phyloP scores from a whole-genome alignment of 1,140 invertebrate genomes.

The Spodoptera litura region DNA sequence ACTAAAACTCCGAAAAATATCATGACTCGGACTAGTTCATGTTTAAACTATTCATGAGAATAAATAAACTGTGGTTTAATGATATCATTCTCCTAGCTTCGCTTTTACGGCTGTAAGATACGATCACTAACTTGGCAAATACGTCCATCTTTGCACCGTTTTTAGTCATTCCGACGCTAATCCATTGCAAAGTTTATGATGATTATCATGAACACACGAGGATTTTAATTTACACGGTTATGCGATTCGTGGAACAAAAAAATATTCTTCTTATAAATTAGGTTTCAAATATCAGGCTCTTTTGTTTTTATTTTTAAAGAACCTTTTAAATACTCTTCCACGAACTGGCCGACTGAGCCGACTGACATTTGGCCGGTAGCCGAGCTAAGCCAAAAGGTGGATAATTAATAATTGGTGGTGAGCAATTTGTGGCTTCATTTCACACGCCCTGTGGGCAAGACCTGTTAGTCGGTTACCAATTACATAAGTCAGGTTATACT shows the following conservation, averaged over 20 bases:
- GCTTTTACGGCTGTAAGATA: conserved; percentile 8
- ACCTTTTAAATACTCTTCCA: conserved; percentile 19
- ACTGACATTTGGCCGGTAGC: conserved; percentile 17
- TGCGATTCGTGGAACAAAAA: background rate
- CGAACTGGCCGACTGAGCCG: conserved; percentile 14
- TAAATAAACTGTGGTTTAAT: conserved; percentile 27
- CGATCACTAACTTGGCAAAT: conserved; percentile 14
- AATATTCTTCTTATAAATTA: background rate
- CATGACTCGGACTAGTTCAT: background rate
- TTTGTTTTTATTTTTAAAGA: conserved; percentile 7
- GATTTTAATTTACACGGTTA: conserved; percentile 22
- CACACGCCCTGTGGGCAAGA: conserved; percentile 37
- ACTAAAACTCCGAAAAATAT: background rate
- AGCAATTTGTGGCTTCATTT: conserved; percentile 54
- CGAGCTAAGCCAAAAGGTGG: conserved; percentile 38
- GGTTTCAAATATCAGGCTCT: conserved; percentile 6
- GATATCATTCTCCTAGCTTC: conserved; percentile 10
- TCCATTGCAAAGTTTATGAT: conserved; percentile 13
- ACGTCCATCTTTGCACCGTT: conserved; percentile 17
- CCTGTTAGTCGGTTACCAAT: conserved; percentile 52
- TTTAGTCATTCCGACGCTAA: conserved; percentile 14
- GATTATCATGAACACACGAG: background rate
- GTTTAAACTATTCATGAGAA: conserved; percentile 7
- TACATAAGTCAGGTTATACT: conserved; percentile 43
- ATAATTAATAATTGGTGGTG: conserved; percentile 55